Conservation (phyloP, 1,140 invertebrate genomes). For the Platorchestia sp. region DNA sequence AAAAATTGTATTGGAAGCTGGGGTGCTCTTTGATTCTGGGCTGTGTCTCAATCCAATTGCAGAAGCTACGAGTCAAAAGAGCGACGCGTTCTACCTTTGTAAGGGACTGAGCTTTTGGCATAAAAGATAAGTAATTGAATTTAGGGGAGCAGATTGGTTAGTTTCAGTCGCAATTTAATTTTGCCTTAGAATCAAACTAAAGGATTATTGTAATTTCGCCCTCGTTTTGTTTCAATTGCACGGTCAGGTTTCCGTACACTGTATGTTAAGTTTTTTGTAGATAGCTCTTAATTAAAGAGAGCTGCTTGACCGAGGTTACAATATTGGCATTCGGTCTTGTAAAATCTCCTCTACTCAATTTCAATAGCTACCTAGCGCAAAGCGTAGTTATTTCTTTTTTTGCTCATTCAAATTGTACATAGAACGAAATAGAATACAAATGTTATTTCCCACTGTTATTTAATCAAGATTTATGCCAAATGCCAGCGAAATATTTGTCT, state of each 20-base stretch:
- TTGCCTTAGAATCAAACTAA: background rate
- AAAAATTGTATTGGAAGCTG: background rate
- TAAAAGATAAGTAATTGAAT: background rate
- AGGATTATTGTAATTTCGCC: background rate
- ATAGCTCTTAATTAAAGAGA: background rate
- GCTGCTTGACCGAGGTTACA: background rate
- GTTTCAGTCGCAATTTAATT: background rate
- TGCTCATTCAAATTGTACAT: no score
- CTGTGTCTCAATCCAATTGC: background rate
- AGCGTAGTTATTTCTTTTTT: background rate
- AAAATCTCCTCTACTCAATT: background rate
- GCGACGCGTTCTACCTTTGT: background rate
- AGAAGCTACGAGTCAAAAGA: background rate
- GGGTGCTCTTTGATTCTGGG: background rate
- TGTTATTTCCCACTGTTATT: background rate
- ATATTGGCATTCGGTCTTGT: background rate
- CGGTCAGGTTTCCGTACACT: background rate
- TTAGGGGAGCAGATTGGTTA: conserved; percentile 6
- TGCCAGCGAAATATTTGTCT: no score
- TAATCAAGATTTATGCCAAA: no score
- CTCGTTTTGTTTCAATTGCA: background rate
- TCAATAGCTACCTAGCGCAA: background rate
- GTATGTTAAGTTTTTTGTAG: background rate
- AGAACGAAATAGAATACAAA: background rate
- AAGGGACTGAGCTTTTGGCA: background rate